Evolutionary conservation across 2,888 invertebrate genomes (phyloP), one percentile per base, ranked within the genome.

Genomic region (Drosophila nigritarsus): DNA sequence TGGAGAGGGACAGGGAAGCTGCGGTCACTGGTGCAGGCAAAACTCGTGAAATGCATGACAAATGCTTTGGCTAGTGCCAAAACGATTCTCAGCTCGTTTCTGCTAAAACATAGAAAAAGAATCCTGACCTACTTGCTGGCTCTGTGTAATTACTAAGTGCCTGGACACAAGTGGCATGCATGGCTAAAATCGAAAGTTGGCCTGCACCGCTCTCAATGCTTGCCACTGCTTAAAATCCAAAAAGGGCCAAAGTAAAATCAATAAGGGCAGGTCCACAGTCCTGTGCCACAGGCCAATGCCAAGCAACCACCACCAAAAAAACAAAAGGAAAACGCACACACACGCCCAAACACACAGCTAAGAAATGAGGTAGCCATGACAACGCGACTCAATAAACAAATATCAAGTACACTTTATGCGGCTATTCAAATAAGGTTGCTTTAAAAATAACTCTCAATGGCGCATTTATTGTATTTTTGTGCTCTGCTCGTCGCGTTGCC

Each of bases 181-280:
- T 78, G 78, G 66, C 74, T 74, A 89, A 89, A 87, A 83, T 86
- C 90, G 87, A 87, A 87, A 87, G 87, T 90, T 72, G 72, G 69
- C 65, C 53, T 18, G 65, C 11, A 13, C 51, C 61, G 51, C 51
- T 42, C 80, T 60, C 87, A 86, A 70, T 75, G 75, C 71, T 58
- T 66, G 74, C 51, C 66, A 67, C 29, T 20, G 30, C 15, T 56
- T 30, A 40, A 54, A 13, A 20, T 38, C 66, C 55, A 56, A 65
- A 74, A 58, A 65, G 58, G 64, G 75, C 55, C 62, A 66, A 78
- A 69, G 73, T 62, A 75, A 82, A 85, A 85, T 85, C 85, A 87
- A 89, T 86, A 80, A 65, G 29, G 64, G 65, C 83, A 68, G 72
- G 80, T 67, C 49, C 36, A 45, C 58, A 58, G 71, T 45, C 24